Evolutionary conservation across 2,113 vertebrate genomes (phyloP).

Genomic region (Brachionichthys hirsutus): DNA sequence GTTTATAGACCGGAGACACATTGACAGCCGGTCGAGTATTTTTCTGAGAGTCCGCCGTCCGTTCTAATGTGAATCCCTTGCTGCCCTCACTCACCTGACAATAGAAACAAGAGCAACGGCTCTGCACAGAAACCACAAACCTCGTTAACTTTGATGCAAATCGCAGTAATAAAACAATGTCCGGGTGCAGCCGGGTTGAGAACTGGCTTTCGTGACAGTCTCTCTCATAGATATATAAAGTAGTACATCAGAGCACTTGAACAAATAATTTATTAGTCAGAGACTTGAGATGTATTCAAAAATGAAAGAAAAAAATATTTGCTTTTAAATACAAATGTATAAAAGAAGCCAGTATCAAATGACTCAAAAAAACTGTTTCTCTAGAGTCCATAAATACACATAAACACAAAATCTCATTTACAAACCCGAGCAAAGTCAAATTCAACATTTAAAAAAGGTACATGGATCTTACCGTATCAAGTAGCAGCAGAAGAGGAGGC

Average conservation of each 20-base stretch:
- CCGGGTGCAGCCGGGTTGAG: too few relatives aligned
- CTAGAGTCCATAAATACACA: slow-evolving; percentile 3
- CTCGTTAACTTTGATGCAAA: too few relatives aligned
- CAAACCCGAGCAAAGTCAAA: background rate
- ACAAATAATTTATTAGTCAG: too few relatives aligned
- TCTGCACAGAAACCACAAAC: background rate
- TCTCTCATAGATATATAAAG: too few relatives aligned
- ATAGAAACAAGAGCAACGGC: background rate
- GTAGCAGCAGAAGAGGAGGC: slow-evolving; percentile 99
- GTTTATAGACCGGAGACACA: slow-evolving; percentile 30
- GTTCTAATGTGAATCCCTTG: slow-evolving; percentile 25
- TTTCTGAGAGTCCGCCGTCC: slow-evolving; percentile 43
- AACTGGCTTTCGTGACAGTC: too few relatives aligned
- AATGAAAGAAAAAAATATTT: background rate
- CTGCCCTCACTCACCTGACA: background rate
- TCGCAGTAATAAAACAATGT: too few relatives aligned
- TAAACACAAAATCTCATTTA: slow-evolving; percentile 4
- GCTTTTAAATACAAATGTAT: slow-evolving; percentile 1
- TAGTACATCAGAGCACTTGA: too few relatives aligned
- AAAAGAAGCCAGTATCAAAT: background rate
- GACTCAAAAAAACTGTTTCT: too few relatives aligned
- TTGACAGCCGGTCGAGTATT: slow-evolving; percentile 28
- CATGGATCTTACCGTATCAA: slow-evolving; percentile 88
- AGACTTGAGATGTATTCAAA: too few relatives aligned
- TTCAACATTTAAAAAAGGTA: background rate